Percentiles rank a stretch among this genome's conserved stretches.
These are phyloP conservation scores for Microctenopoma lineatum DNA, from an alignment of 2,797 vertebrate species.

Conservation along the genomic window DNA sequence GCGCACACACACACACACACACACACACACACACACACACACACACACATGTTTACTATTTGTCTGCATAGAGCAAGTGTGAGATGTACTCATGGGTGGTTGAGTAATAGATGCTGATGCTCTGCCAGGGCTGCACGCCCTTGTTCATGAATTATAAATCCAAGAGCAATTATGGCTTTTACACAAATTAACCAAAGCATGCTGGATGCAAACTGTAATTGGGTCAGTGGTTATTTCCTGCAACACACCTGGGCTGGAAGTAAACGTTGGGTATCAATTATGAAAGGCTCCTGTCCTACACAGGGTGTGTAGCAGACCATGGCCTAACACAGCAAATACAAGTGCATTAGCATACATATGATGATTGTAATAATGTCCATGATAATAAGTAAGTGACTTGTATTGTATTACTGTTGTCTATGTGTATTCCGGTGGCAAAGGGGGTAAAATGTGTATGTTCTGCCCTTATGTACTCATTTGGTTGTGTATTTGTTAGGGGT, in stretches of 20 bases:
- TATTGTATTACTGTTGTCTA: slow-evolving; percentile 7
- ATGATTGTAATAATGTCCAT: slow-evolving; percentile 65
- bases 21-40: slow-evolving; percentile 2
- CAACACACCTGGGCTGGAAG: slow-evolving; percentile 82
- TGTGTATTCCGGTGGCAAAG: slow-evolving; percentile 13
- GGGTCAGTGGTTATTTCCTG: slow-evolving; percentile 84
- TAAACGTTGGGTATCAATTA: slow-evolving; percentile 82
- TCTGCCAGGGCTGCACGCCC: slow-evolving; percentile 76
- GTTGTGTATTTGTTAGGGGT: background rate
- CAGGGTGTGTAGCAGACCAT: slow-evolving; percentile 57
- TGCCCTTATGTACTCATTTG: background rate
- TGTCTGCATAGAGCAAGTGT: slow-evolving; percentile 47
- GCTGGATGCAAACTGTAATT: slow-evolving; percentile 82
- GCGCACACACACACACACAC: background rate
- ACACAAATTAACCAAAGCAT: slow-evolving; percentile 84
- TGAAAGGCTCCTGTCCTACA: slow-evolving; percentile 74
- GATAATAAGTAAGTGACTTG: slow-evolving; percentile 36
- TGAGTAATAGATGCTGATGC: slow-evolving; percentile 82
- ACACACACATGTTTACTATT: slow-evolving; percentile 37
- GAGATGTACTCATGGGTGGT: slow-evolving; percentile 67
- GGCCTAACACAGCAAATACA: slow-evolving; percentile 62
- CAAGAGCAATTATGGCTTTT: slow-evolving; percentile 85
- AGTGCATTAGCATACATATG: slow-evolving; percentile 72
- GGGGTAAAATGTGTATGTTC: background rate
- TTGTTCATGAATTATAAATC: slow-evolving; percentile 85